Conservation (phyloP, 2,888 invertebrate species). For the Mycalesis mineus region DNA sequence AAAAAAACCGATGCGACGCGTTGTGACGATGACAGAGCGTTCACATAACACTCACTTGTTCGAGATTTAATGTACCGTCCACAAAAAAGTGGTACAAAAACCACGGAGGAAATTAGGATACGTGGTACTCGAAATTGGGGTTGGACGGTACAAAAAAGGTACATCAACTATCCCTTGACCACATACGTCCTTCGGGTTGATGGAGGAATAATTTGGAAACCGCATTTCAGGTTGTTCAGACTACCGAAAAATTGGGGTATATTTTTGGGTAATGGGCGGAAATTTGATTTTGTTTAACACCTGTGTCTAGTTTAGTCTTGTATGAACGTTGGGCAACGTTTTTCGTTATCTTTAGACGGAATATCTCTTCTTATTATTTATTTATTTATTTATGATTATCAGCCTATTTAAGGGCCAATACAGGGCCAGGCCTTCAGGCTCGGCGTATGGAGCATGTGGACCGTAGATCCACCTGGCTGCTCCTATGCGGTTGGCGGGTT, state of each 20-base stretch:
- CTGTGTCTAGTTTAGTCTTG: too few relatives aligned
- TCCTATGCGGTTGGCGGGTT: too few relatives aligned
- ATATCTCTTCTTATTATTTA: too few relatives aligned
- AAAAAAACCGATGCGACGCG: slow-evolving; percentile 1
- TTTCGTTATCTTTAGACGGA: too few relatives aligned
- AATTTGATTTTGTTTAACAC: neutral
- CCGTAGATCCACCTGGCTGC: too few relatives aligned
- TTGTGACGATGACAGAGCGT: slow-evolving; percentile 9
- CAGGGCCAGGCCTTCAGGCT: too few relatives aligned
- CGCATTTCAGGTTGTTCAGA: slow-evolving; percentile 8
- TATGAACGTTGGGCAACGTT: too few relatives aligned
- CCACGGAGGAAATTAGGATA: slow-evolving; percentile 21
- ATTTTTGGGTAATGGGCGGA: neutral
- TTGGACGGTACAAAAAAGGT: slow-evolving; percentile 16
- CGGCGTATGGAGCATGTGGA: too few relatives aligned
- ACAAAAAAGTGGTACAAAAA: slow-evolving; percentile 17
- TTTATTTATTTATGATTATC: too few relatives aligned
- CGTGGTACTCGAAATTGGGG: slow-evolving; percentile 17
- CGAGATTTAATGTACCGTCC: slow-evolving; percentile 5
- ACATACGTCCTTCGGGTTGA: slow-evolving; percentile 11
- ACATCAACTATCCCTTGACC: slow-evolving; percentile 18
- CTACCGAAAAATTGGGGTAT: slow-evolving; percentile 9
- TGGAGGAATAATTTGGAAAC: slow-evolving; percentile 18
- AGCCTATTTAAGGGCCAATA: too few relatives aligned
- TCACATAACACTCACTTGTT: slow-evolving; percentile 7